Evolutionary conservation across 2,888 invertebrate species (phyloP).

Genomic region (Pachydiplax longipennis): DNA sequence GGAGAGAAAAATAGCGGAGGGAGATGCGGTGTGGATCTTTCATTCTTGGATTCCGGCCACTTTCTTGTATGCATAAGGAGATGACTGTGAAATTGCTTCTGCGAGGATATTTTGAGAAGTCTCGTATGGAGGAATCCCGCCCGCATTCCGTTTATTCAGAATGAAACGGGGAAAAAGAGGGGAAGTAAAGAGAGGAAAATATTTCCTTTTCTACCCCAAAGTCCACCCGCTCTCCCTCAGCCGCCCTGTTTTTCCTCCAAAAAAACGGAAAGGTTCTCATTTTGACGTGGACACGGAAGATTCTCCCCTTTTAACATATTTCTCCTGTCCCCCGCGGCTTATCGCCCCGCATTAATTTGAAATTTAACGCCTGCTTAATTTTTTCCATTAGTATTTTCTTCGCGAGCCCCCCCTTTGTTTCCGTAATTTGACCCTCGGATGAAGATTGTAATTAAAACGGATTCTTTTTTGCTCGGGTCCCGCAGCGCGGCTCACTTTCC

Average conservation of each 20-base stretch:
- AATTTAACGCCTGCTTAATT: slow-evolving; percentile 25
- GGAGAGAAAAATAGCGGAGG: background rate
- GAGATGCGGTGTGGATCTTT: background rate
- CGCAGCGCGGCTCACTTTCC: background rate
- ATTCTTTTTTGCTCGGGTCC: background rate
- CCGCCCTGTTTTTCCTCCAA: background rate
- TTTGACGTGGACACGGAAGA: background rate
- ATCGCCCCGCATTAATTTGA: background rate
- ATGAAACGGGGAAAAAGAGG: background rate
- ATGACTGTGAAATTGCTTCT: slow-evolving; percentile 38
- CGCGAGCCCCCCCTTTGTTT: background rate
- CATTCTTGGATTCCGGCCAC: slow-evolving; percentile 35
- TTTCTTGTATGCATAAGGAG: slow-evolving; percentile 40
- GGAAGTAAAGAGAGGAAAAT: background rate
- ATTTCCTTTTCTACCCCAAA: background rate
- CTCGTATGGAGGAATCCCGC: background rate
- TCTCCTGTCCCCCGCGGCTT: background rate
- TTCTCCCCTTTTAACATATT: background rate
- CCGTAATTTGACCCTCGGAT: background rate
- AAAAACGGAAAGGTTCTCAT: background rate
- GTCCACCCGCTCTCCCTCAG: background rate
- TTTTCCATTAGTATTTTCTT: slow-evolving; percentile 3
- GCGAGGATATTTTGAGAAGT: slow-evolving; percentile 17
- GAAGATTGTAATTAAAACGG: background rate
- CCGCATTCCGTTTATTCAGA: background rate